Evolutionary conservation across 1,140 invertebrate species (phyloP), one percentile per base, ranked within the genome.

Genomic region (Mycetomoellerius zeteki): DNA sequence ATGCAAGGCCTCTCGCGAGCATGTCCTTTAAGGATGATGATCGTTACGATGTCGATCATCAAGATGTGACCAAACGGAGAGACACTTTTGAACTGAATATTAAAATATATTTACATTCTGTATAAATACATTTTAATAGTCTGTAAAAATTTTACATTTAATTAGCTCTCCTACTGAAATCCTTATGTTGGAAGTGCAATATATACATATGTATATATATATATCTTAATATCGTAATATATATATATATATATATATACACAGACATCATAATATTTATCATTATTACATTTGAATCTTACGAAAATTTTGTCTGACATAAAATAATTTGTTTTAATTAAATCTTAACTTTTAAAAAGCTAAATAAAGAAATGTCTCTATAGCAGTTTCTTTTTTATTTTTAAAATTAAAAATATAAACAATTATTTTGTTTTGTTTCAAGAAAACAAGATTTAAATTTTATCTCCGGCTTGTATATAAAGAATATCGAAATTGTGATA

Each of bases 41-140:
- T 80, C 14, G 30, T 69, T 52, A 24, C n/a, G 30, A 69, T 37
- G 8, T n/a, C 43, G 37, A 52, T 69, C 33, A 21, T 71, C 50
- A 56, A 71, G 2, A 58, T 56, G 64, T 27, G 21, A 67, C 2
- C 30, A 69, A 78, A 80, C 19, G 64, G 30, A 67, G 21, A 43
- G 24, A 27, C 33, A 8, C 33, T 37, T 37, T 37, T 37, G 7
- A 37, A 56, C 27, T 2, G 33, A 47, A 30, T 72, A 71, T 82
- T 71, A 43, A 71, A 37, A 67, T 54, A 10, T 52, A 21, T 30
- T 65, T 52, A 67, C 19, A 76, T 24, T 60, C 19, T 60, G 7
- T 43, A 64, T 54, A n/a, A 33, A 73, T 73, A n/a, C 47, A 27
- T 73, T 33, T 54, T 73, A 54, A 54, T n/a, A 54, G 8, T 58